Evolutionary conservation across 92 coral and sea anemone genomes (phyloP).

Genomic region (Epizoanthus fatuus): DNA sequence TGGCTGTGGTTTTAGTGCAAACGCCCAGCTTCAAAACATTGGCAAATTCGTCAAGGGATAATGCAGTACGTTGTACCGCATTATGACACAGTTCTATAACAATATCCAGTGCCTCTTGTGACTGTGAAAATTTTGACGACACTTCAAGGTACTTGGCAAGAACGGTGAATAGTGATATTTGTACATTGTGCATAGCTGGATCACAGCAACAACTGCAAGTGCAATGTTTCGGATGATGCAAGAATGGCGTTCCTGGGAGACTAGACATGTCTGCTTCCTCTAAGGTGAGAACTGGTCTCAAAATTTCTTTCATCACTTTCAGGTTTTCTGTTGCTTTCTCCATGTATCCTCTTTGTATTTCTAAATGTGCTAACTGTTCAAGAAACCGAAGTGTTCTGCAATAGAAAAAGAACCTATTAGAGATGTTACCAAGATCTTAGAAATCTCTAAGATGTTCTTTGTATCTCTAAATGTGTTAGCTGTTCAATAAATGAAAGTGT

Average conservation of each 20-base stretch:
- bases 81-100: constrained; percentile 66
- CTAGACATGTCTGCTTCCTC: constrained; percentile 43
- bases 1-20: background rate
- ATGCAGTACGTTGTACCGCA: constrained; percentile 44
- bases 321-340: constrained; percentile 67
- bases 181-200: constrained; percentile 69
- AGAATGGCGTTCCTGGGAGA: constrained; percentile 57
- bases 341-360: constrained; percentile 69
- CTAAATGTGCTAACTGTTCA: constrained; percentile 72
- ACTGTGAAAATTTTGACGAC: constrained; percentile 50
- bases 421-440: background rate
- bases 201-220: constrained; percentile 78
- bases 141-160: constrained; percentile 66
- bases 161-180: constrained; percentile 46
- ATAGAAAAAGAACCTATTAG: background rate
- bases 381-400: constrained; percentile 78
- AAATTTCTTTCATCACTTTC: constrained; percentile 55
- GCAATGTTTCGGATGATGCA: constrained; percentile 72
- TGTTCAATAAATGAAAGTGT: constrained; percentile 70
- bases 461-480: constrained; percentile 73
- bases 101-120: constrained; percentile 44
- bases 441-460: constrained; percentile 16
- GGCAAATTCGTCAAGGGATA: constrained; percentile 60
- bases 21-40: constrained; percentile 48
- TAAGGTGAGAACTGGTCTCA: constrained; percentile 57